Conservation (phyloP, 2,797 vertebrate genomes). For the Forpus xanthops region DNA sequence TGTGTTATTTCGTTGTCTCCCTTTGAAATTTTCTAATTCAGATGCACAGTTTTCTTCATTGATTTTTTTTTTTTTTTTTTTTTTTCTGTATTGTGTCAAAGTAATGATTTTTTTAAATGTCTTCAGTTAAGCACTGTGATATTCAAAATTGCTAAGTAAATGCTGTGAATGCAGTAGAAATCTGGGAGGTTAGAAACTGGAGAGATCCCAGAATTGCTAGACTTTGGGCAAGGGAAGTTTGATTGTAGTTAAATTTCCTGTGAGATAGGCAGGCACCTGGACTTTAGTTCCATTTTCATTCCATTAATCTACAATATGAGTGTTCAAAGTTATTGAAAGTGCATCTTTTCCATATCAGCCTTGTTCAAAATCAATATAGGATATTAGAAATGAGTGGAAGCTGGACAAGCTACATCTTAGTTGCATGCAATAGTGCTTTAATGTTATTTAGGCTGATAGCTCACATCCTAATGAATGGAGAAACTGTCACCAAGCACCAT, state of each 20-base stretch:
- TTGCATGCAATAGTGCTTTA: neutral
- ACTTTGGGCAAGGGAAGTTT: neutral
- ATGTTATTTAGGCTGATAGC: neutral
- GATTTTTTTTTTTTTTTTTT: neutral
- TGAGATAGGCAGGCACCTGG: neutral
- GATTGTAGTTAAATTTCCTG: too few relatives aligned
- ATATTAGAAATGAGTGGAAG: neutral
- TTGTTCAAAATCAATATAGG: neutral
- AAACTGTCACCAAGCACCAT: neutral
- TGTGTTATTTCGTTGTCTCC: neutral
- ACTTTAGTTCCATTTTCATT: neutral
- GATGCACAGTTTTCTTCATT: neutral
- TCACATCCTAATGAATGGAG: neutral
- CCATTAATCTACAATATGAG: neutral
- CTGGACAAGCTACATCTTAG: neutral
- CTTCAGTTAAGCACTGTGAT: neutral
- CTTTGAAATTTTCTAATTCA: neutral
- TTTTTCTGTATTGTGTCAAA: neutral
- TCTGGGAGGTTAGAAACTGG: neutral
- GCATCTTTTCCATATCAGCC: neutral
- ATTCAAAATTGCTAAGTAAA: neutral
- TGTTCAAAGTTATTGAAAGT: neutral
- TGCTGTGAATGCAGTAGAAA: neutral
- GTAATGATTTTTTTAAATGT: neutral
- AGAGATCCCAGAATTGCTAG: neutral